A percentile compares a stretch with the other conserved stretches of the same genome.
phyloP scores from a whole-genome alignment of 2,888 invertebrate genomes.

The Callosobruchus maculatus region DNA sequence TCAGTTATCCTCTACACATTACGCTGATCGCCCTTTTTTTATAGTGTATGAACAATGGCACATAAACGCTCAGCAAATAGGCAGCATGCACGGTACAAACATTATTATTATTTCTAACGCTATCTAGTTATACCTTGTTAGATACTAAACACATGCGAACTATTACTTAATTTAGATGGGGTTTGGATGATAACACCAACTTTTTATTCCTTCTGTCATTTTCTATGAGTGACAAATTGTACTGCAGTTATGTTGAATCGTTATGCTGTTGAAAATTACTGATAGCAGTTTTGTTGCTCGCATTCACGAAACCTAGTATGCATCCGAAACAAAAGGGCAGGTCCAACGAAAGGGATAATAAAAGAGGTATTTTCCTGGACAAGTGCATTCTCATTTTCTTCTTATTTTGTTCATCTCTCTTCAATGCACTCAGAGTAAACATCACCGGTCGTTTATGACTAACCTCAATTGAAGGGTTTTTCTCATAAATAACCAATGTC shows the following conservation, averaged over 20 bases:
- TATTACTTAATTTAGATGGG: slow-evolving; percentile 13
- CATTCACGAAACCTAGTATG: no score
- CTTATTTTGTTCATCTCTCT: no score
- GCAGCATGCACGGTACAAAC: slow-evolving; percentile 12
- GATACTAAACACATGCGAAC: slow-evolving; percentile 14
- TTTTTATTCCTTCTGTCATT: slow-evolving; percentile 9
- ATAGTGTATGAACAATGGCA: slow-evolving; percentile 8
- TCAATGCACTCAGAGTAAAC: no score
- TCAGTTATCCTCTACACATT: background rate
- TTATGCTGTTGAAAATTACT: background rate
- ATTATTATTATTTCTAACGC: slow-evolving; percentile 12
- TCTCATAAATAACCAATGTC: no score
- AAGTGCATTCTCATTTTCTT: no score
- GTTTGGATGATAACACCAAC: slow-evolving; percentile 10
- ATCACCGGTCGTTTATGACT: no score
- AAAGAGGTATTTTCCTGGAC: no score
- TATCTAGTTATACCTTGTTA: slow-evolving; percentile 18
- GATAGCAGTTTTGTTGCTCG: background rate
- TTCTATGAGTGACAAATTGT: background rate
- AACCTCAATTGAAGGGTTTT: no score
- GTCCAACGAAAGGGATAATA: no score
- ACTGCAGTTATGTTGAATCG: background rate
- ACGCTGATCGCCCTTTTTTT: background rate
- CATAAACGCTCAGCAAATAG: slow-evolving; percentile 19
- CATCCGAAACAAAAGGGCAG: no score